Evolutionary conservation across 2,797 vertebrate genomes (phyloP).

Genomic region (Lerista edwardsae): DNA sequence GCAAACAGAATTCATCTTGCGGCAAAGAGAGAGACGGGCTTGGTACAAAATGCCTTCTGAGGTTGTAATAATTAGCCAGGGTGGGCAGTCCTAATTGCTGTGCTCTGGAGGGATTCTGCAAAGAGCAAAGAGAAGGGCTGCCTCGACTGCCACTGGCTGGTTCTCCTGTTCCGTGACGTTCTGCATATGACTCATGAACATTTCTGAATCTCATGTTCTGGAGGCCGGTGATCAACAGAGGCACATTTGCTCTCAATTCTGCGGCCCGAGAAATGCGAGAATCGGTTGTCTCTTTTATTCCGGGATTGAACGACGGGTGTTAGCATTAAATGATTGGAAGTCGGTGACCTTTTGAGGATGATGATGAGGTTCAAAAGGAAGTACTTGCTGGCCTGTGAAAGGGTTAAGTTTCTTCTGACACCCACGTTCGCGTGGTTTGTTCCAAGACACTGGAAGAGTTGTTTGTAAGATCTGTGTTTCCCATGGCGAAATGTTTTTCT

Average conservation of each 20-base stretch:
- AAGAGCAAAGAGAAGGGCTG: too few relatives aligned
- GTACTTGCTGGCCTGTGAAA: not conserved
- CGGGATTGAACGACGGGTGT: not conserved
- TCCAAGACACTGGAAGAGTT: not conserved
- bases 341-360: not conserved
- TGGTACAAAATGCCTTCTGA: too few relatives aligned
- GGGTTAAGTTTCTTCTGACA: not conserved
- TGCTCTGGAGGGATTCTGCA: too few relatives aligned
- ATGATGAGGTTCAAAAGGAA: not conserved
- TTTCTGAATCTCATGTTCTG: not conserved
- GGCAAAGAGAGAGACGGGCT: too few relatives aligned
- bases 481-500: too few relatives aligned
- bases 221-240: not conserved
- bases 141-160: too few relatives aligned
- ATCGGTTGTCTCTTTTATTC: not conserved
- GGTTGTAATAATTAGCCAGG: too few relatives aligned
- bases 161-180: too few relatives aligned
- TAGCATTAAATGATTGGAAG: not conserved
- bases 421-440: fast-evolving
- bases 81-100: too few relatives aligned
- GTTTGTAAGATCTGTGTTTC: too few relatives aligned
- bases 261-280: not conserved
- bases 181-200: too few relatives aligned
- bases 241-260: not conserved
- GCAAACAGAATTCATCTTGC: too few relatives aligned